Evolutionary conservation across 2,888 invertebrate species (phyloP).

Genomic region (Drosophila quinaria): DNA sequence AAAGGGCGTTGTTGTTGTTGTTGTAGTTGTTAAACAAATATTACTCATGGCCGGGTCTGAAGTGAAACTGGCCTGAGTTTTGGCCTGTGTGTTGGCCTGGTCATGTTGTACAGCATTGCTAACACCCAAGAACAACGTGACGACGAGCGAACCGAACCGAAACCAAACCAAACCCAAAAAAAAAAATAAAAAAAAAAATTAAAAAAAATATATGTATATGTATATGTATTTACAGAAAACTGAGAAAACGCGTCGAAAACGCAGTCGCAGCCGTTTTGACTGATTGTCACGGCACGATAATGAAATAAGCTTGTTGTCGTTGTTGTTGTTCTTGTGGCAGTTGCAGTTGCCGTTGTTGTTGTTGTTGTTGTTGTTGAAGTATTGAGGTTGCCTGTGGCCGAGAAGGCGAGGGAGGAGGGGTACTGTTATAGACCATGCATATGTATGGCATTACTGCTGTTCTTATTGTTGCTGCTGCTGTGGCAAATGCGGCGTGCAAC

Average conservation of each 20-base stretch:
- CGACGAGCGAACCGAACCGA: conserved; percentile 60
- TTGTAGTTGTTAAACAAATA: conserved; percentile 69
- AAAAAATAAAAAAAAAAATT: background rate
- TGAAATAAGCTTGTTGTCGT: conserved; percentile 60
- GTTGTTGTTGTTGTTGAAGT: conserved; percentile 26
- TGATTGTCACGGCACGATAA: conserved; percentile 76
- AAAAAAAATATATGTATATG: background rate
- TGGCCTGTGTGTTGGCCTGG: conserved; percentile 45
- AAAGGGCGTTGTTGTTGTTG: conserved; percentile 68
- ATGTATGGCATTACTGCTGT: conserved; percentile 27
- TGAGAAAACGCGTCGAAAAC: conserved; percentile 56
- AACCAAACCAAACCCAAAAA: conserved; percentile 31
- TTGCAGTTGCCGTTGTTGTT: conserved; percentile 7
- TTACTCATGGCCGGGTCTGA: conserved; percentile 64
- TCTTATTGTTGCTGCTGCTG: background rate
- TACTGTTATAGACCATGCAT: conserved; percentile 35
- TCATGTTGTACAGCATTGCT: conserved; percentile 78
- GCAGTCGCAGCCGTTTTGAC: conserved; percentile 63
- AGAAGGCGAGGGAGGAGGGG: background rate
- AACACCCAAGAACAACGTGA: conserved; percentile 76
- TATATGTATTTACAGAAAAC: conserved; percentile 8
- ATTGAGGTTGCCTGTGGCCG: conserved; percentile 26
- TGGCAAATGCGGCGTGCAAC: conserved; percentile 35
- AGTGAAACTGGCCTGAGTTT: conserved; percentile 31
- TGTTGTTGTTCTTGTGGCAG: conserved; percentile 12